Base-by-base conservation (phyloP, 2,888 invertebrate genomes). In the Magallana nippona region DNA sequence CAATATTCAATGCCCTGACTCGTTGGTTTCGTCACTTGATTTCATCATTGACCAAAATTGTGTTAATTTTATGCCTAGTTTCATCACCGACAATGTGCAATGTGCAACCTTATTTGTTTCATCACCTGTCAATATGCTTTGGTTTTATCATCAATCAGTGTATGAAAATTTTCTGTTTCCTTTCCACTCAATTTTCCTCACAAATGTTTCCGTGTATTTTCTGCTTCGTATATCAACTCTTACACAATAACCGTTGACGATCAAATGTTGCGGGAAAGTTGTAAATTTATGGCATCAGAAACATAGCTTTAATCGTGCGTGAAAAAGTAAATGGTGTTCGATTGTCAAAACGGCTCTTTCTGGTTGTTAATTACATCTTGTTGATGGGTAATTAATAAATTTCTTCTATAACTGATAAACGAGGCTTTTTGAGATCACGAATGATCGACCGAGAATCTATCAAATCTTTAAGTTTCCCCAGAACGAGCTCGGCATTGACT, bases 341-440 rank as follows among this genome's bases (percentile, higher is more conserved):
- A 71, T 71, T 27, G 27, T 22, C 19, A 71, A 71, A 71, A 27
- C 15, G 27, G 27, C 71, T 13, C 19, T 27, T 71, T 27, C 22
- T 11, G 27, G 22, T 71, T 22, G 15, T 13, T 60, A 60, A 71
- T 71, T 27, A 71, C 22, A 22, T 15, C 22, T 10, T 27, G 15
- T 27, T 22, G 27, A 13, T 71, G 71, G 22, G 71, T 27, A 27
- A 71, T 71, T 71, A 27, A 15, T 71, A 71, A 71, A 27, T 27
- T 71, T 71, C 22, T 71, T 71, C 22, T 71, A 15, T 71, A 27
- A 71, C 32, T 71, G 71, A 71, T 71, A 71, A 71, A n/a, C 8
- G n/a, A n/a, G 60, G 17, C 17, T 60, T n/a, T 17, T 60, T 60
- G 17, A n/a, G 8, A 60, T 60, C 60, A 60, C n/a, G n/a, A 17